A percentile compares a stretch with the other conserved stretches of the same genome.
Evolutionary conservation across 2,113 vertebrate genomes (phyloP).

Genomic region (Cynocephalus volans): DNA sequence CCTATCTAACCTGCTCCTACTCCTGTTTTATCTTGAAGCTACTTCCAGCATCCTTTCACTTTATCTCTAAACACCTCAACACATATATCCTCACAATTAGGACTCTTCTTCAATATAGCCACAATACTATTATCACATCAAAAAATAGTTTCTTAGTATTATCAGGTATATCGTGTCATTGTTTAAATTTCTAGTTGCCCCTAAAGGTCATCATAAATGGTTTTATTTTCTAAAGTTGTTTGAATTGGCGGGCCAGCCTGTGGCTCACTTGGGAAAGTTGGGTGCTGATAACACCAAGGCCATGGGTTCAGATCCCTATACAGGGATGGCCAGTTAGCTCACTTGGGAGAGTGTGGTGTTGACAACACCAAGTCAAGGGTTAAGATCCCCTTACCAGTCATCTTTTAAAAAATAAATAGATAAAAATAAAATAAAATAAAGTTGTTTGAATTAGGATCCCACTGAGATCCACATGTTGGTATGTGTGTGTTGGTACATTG

Average conservation of each 20-base stretch:
- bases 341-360: no score
- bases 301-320: no score
- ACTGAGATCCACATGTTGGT: neutral
- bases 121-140: neutral
- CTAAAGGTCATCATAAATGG: neutral
- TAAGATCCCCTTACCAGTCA: no score
- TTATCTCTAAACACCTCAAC: neutral
- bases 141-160: neutral
- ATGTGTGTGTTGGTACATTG: no score
- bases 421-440: no score
- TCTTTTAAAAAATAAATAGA: no score
- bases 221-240: neutral
- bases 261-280: neutral
- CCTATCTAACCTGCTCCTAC: neutral
- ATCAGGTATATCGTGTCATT: neutral
- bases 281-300: no score
- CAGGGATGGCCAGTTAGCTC: no score
- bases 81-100: neutral
- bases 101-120: neutral
- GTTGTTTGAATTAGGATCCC: neutral
- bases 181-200: neutral
- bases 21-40: neutral
- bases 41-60: neutral
- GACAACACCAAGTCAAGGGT: no score
- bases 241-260: no score